Conservation (phyloP, 2,888 invertebrate species). For the Luffia ferchaultella region DNA sequence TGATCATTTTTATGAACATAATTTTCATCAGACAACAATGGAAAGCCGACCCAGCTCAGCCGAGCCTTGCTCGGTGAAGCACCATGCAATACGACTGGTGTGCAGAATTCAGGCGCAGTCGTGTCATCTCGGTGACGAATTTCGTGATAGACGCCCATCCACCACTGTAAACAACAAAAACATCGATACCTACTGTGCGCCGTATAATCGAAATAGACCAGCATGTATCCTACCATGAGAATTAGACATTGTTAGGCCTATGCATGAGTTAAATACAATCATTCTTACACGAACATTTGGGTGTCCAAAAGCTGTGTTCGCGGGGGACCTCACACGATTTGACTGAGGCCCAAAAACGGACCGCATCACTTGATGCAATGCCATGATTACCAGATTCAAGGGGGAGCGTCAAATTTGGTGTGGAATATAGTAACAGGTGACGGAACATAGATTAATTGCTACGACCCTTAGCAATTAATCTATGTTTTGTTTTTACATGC, state of each 20-base stretch:
- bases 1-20: too few relatives aligned
- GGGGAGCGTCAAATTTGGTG: conserved; percentile 2
- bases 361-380: conserved; percentile 20
- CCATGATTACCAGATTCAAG: conserved; percentile 28
- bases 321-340: conserved; percentile 9
- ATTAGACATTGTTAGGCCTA: conserved; percentile 9
- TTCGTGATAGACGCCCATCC: conserved; percentile 6
- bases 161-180: conserved; percentile 9
- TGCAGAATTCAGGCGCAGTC: too few relatives aligned
- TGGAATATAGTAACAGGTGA: conserved; percentile 8
- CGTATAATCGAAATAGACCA: conserved; percentile 8
- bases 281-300: conserved; percentile 9
- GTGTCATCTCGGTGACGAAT: conserved; percentile 8
- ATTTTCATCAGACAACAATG: too few relatives aligned
- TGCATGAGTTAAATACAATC: conserved; percentile 9
- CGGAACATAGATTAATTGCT: not conserved
- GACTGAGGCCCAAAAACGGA: conserved; percentile 14
- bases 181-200: conserved; percentile 10
- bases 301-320: conserved; percentile 7
- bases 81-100: conserved; percentile 7
- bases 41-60: too few relatives aligned
- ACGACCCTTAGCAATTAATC: not conserved
- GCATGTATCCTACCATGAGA: conserved; percentile 7
- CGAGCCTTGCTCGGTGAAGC: too few relatives aligned
- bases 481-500: too few relatives aligned